A percentile compares a stretch with the other conserved stretches of the same genome.
Evolutionary conservation across 2,888 invertebrate genomes (phyloP).

Genomic region (Synanthedon myopaeformis): DNA sequence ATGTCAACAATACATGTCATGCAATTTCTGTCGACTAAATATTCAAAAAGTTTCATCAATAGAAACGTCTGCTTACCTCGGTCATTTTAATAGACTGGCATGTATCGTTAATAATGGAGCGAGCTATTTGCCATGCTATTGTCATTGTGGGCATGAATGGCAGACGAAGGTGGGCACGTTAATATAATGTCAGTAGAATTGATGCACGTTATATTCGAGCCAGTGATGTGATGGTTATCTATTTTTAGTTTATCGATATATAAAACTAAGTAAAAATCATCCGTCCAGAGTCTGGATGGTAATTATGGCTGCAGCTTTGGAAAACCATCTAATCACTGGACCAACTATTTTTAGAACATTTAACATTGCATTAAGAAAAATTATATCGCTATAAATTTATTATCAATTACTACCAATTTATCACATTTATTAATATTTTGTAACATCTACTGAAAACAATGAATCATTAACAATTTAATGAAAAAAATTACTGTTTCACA

Average conservation of each 20-base stretch:
- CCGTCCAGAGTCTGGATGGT: too few relatives aligned
- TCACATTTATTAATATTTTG: too few relatives aligned
- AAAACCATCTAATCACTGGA: too few relatives aligned
- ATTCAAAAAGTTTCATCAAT: constrained; percentile 16
- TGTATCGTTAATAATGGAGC: constrained; percentile 45
- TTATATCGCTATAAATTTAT: too few relatives aligned
- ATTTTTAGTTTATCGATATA: not conserved
- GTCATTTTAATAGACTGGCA: constrained; percentile 46
- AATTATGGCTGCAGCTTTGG: too few relatives aligned
- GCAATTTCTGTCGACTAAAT: not conserved
- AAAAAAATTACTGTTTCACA: too few relatives aligned
- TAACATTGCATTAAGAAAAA: too few relatives aligned
- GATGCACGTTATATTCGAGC: not conserved
- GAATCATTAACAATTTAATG: too few relatives aligned
- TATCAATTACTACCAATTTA: too few relatives aligned
- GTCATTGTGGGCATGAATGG: constrained; percentile 57
- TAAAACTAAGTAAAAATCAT: not conserved
- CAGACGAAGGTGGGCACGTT: constrained; percentile 54
- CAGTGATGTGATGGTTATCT: not conserved
- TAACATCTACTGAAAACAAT: too few relatives aligned
- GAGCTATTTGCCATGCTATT: constrained; percentile 57
- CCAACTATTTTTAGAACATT: too few relatives aligned
- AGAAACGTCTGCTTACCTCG: constrained; percentile 27
- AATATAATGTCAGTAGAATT: constrained; percentile 21
- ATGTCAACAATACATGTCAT: not conserved